phyloP scores from a whole-genome alignment of 2,797 vertebrate species.

The Karalla daura region DNA sequence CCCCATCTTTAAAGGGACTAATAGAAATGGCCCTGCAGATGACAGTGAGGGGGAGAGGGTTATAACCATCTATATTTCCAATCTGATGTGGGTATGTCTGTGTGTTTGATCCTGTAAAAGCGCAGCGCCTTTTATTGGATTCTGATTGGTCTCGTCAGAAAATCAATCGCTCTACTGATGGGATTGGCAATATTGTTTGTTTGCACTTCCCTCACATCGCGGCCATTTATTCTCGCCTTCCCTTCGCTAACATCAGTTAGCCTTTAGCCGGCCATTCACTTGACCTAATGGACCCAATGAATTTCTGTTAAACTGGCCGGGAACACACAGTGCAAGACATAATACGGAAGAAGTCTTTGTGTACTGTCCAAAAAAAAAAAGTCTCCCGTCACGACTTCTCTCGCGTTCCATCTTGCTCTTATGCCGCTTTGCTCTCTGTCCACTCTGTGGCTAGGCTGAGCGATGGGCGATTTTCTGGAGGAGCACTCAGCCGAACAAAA shows the following conservation, averaged over 20 bases:
- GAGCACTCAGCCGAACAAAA: constrained; percentile 76
- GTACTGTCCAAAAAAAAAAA: constrained; percentile 46
- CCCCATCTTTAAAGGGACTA: constrained; percentile 32
- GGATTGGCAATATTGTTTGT: constrained; percentile 21
- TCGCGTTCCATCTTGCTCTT: constrained; percentile 50
- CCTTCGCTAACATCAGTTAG: constrained; percentile 28
- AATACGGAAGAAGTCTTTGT: constrained; percentile 39
- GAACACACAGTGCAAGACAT: constrained; percentile 38
- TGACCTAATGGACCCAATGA: constrained; percentile 51
- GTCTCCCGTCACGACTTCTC: constrained; percentile 47
- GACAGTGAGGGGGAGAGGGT: background rate
- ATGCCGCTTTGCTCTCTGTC: constrained; percentile 37
- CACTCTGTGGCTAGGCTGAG: constrained; percentile 58
- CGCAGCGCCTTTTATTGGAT: constrained; percentile 6
- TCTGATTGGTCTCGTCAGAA: constrained; percentile 39
- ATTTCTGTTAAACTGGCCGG: constrained; percentile 51
- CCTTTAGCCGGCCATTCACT: constrained; percentile 41
- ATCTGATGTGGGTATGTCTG: constrained; percentile 2
- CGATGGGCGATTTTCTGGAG: constrained; percentile 71
- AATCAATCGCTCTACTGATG: constrained; percentile 42
- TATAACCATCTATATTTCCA: background rate
- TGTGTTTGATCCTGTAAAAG: background rate
- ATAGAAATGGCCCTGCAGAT: constrained; percentile 29
- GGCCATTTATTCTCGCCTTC: constrained; percentile 16
- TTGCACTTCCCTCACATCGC: constrained; percentile 11